phyloP scores from a whole-genome alignment of 1,140 invertebrate genomes.

The Magallana ariakensis region DNA sequence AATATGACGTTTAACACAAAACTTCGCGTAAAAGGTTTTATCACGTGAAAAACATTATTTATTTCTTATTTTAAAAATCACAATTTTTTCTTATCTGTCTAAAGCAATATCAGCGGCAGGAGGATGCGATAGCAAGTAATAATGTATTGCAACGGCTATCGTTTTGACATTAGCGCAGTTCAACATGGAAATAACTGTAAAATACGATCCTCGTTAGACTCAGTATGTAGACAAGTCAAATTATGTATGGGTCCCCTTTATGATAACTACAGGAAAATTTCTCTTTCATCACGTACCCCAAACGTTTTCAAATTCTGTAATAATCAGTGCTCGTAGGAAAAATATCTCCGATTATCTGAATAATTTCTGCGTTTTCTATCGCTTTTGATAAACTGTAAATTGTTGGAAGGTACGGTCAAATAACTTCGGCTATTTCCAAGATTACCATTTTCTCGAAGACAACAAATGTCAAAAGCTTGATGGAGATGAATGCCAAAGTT shows the following conservation, averaged over 20 bases:
- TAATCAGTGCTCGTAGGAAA: not conserved
- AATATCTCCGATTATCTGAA: not conserved
- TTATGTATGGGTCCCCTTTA: constrained; percentile 24
- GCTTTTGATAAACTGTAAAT: not conserved
- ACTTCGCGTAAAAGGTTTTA: not conserved
- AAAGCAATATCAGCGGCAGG: constrained; percentile 18
- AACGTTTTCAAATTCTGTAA: constrained; percentile 34
- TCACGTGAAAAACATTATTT: constrained; percentile 30
- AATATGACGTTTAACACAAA: not conserved
- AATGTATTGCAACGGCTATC: constrained; percentile 31
- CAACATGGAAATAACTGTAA: constrained; percentile 43
- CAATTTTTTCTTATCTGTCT: constrained; percentile 26
- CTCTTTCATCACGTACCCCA: constrained; percentile 13
- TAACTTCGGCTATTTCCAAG: not conserved
- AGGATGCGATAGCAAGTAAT: constrained; percentile 5
- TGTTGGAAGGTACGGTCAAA: constrained; percentile 11
- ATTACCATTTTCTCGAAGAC: not conserved
- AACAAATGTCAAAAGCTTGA: not conserved
- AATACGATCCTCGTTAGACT: constrained; percentile 38
- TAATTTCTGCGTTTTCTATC: not conserved
- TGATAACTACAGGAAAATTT: constrained; percentile 11
- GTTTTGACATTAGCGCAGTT: constrained; percentile 40
- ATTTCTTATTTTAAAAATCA: constrained; percentile 21
- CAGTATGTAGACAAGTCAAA: constrained; percentile 33
- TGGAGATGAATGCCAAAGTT: not conserved